Evolutionary conservation across 92 coral and sea anemone genomes (phyloP).

Genomic region (Blastomussa wellsi): DNA sequence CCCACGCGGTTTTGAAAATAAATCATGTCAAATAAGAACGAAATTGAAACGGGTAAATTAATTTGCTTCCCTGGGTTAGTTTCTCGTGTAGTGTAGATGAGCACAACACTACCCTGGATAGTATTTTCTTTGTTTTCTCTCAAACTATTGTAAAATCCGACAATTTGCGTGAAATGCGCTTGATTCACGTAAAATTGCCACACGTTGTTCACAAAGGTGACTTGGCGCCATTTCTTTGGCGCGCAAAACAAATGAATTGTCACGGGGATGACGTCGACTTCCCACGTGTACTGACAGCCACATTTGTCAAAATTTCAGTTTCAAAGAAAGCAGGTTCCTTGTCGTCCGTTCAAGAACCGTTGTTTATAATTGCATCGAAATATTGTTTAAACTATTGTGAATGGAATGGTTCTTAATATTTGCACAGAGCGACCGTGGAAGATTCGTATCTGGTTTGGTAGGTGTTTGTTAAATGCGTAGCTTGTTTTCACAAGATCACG

Average conservation of each 20-base stretch:
- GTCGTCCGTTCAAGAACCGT: neutral
- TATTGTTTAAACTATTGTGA: neutral
- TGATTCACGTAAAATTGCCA: neutral
- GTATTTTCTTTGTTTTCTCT: conserved; percentile 7
- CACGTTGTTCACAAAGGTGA: neutral
- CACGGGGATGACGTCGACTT: neutral
- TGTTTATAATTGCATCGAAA: neutral
- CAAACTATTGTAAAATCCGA: neutral
- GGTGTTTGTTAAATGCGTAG: neutral
- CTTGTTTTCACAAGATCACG: conserved; percentile 1
- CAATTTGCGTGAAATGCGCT: neutral
- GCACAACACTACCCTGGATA: too few relatives aligned
- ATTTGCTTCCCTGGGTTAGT: too few relatives aligned
- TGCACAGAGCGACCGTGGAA: neutral
- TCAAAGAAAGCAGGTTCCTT: neutral
- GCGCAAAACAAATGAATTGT: neutral
- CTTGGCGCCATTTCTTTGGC: conserved; percentile 10
- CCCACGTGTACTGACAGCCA: neutral
- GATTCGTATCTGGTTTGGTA: neutral
- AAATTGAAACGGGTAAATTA: neutral
- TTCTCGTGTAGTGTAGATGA: neutral
- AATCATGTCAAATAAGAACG: neutral
- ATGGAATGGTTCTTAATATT: neutral
- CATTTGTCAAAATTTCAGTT: conserved; percentile 2
- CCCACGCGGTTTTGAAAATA: neutral